These are phyloP conservation scores for Hesperophylax magnus DNA, from an alignment of 1,140 invertebrate genomes.

Conservation along the genomic window DNA sequence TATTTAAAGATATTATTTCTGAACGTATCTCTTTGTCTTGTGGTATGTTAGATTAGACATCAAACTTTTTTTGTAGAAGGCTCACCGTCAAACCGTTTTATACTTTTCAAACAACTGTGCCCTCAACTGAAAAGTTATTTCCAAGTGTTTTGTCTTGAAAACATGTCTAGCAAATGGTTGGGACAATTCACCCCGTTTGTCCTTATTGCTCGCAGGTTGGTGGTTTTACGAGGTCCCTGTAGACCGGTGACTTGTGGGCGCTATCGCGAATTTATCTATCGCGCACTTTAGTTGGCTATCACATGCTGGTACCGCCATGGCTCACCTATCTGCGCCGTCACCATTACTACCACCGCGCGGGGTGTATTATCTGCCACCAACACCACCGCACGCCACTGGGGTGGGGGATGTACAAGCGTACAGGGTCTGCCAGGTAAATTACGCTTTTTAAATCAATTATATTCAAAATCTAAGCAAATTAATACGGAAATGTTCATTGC, in stretches of 20 bases:
- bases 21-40: too few species aligned
- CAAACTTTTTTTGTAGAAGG: too few species aligned
- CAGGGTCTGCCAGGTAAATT: too few species aligned
- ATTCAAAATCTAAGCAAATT: too few species aligned
- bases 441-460: too few species aligned
- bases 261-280: slow-evolving; percentile 29
- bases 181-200: background rate
- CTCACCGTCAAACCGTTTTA: too few species aligned
- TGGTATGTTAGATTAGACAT: too few species aligned
- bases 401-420: too few species aligned
- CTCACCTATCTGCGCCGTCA: slow-evolving; percentile 33
- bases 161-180: background rate
- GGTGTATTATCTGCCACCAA: background rate
- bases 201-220: slow-evolving; percentile 6
- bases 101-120: too few species aligned
- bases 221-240: background rate
- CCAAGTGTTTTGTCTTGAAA: background rate
- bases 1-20: too few species aligned
- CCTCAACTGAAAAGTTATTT: too few species aligned
- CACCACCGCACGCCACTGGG: background rate
- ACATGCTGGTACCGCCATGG: slow-evolving; percentile 41
- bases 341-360: background rate
- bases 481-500: too few species aligned
- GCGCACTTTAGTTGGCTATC: slow-evolving; percentile 38
- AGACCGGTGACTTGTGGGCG: background rate